Evolutionary conservation across 2,113 vertebrate species (phyloP).

Genomic region (Mastomys coucha): DNA sequence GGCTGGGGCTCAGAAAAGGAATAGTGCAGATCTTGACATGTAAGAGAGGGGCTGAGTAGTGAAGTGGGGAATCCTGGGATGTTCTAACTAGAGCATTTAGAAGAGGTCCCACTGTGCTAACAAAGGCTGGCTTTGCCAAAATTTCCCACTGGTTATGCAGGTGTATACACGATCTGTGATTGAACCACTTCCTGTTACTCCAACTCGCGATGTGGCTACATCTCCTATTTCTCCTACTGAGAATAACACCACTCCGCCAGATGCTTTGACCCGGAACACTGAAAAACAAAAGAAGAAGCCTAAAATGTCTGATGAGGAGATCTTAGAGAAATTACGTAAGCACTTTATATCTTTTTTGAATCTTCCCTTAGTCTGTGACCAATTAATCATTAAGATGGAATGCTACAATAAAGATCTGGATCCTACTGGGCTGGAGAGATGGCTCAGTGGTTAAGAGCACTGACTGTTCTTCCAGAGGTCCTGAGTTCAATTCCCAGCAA

Average conservation of each 20-base stretch:
- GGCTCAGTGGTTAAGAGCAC: too few relatives aligned
- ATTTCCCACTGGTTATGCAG: conserved; percentile 83
- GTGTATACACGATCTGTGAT: conserved; percentile 98
- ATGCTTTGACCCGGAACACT: conserved; percentile 88
- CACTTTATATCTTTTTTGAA: conserved; percentile 41
- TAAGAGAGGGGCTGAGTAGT: conserved; percentile 19
- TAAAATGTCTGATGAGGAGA: conserved; percentile 99
- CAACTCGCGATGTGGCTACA: conserved; percentile 94
- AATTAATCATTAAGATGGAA: neutral
- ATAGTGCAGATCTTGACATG: neutral
- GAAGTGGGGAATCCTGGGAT: conserved; percentile 9
- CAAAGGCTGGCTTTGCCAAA: conserved; percentile 49
- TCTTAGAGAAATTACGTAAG: conserved; percentile 97
- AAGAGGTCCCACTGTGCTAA: conserved; percentile 40
- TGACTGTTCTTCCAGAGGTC: too few relatives aligned
- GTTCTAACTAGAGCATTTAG: neutral
- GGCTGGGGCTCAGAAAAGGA: neutral
- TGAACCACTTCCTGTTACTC: conserved; percentile 91
- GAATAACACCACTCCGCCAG: conserved; percentile 85
- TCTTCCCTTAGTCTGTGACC: neutral
- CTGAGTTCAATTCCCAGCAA: too few relatives aligned
- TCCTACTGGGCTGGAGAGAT: too few relatives aligned
- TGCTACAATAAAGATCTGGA: neutral
- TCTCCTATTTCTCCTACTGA: conserved; percentile 91
- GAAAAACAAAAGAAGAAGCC: conserved; percentile 97